A percentile compares a stretch with the other conserved stretches of the same genome.
Conservation (phyloP, 1,140 invertebrate genomes). For the Sinella curviseta region DNA sequence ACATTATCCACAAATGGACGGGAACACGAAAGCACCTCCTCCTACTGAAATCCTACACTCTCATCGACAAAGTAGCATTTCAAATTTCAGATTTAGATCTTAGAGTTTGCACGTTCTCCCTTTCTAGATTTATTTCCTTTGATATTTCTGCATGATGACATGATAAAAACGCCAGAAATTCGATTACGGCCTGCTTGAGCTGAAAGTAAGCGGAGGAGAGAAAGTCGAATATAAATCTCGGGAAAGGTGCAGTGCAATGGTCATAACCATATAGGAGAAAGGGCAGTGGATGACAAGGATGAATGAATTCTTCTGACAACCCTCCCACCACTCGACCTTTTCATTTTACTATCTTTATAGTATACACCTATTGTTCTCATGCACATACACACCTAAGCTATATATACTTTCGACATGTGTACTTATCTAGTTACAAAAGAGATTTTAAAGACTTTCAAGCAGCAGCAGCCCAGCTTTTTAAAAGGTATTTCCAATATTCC, state of each 20-base stretch:
- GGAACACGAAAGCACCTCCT: too few relatives aligned
- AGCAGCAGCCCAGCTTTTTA: too few relatives aligned
- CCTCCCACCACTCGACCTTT: neutral
- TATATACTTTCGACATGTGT: neutral
- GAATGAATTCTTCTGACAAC: slow-evolving; percentile 18
- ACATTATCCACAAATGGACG: too few relatives aligned
- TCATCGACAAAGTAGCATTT: too few relatives aligned
- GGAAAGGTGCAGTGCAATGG: neutral
- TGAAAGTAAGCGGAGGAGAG: neutral
- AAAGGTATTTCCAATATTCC: too few relatives aligned
- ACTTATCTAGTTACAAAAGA: neutral
- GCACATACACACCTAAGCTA: neutral
- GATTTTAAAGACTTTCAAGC: too few relatives aligned
- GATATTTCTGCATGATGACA: neutral
- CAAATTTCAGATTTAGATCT: neutral
- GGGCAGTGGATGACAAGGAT: slow-evolving; percentile 11
- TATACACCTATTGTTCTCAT: neutral
- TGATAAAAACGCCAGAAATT: neutral
- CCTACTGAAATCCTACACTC: too few relatives aligned
- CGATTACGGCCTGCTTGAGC: neutral
- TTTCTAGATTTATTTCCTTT: neutral
- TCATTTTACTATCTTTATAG: neutral
- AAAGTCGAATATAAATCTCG: slow-evolving; percentile 20
- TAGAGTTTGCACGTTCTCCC: neutral
- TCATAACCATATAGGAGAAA: slow-evolving; percentile 1